phyloP scores from a whole-genome alignment of 2,888 invertebrate genomes.

The Yponomeuta plumbellus region DNA sequence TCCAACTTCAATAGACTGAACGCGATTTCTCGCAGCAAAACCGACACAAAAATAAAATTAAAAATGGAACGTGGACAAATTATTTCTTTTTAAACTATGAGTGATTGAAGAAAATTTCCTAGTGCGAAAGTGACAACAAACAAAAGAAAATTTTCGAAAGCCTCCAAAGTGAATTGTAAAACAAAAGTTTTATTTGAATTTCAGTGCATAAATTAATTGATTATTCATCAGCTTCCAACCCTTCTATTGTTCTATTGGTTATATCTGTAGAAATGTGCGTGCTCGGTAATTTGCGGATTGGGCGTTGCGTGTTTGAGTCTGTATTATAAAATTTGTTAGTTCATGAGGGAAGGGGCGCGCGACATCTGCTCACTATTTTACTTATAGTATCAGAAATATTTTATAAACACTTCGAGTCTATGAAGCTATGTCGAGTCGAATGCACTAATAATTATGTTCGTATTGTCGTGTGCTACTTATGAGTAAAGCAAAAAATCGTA shows the following conservation, averaged over 20 bases:
- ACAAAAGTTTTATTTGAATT: slow-evolving; percentile 1
- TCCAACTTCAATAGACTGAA: slow-evolving; percentile 26
- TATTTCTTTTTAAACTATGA: not conserved
- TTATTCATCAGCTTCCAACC: slow-evolving; percentile 2
- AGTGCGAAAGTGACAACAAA: not conserved
- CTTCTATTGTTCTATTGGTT: slow-evolving; percentile 5
- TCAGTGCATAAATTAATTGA: not conserved
- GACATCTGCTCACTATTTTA: not conserved
- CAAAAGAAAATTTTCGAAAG: not conserved
- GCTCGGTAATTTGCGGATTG: slow-evolving; percentile 16
- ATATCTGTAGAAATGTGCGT: slow-evolving; percentile 11
- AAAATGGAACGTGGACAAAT: not conserved
- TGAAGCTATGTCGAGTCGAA: not conserved
- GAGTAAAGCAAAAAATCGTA: not conserved
- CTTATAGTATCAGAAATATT: not conserved
- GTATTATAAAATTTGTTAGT: slow-evolving; percentile 13
- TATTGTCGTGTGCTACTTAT: not conserved
- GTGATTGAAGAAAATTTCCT: not conserved
- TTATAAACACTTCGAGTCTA: not conserved
- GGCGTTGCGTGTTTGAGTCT: slow-evolving; percentile 7
- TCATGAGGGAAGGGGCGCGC: not conserved
- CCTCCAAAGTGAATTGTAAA: not conserved
- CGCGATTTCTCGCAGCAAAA: not conserved
- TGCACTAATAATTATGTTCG: not conserved
- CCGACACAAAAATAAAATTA: not conserved